Conservation (phyloP, 2,888 invertebrate genomes). For the Cheilosia scutellata region DNA sequence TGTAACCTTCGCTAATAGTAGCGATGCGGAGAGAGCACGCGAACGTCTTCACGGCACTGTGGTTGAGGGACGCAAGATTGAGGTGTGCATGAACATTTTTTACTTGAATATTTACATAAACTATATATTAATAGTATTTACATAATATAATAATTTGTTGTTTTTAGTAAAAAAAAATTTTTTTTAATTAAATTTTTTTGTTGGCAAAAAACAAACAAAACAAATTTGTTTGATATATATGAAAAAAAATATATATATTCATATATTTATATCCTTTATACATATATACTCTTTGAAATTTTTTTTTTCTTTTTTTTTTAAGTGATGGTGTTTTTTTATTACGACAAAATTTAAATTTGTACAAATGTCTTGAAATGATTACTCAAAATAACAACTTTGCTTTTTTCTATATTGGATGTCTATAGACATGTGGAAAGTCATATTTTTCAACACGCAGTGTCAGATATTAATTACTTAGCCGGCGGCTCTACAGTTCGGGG, state of each 20-base stretch:
- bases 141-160: constrained; percentile 33
- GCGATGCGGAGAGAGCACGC: constrained; percentile 99
- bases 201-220: constrained; percentile 67
- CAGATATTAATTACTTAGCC: too few species aligned
- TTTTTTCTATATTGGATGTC: too few species aligned
- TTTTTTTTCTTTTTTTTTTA: constrained; percentile 4
- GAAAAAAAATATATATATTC: constrained; percentile 6
- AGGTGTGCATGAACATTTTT: constrained; percentile 97
- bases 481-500: too few species aligned
- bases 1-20: constrained; percentile 99
- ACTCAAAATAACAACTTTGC: too few species aligned
- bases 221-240: constrained; percentile 68
- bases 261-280: constrained; percentile 15
- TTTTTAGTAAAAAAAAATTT: constrained; percentile 21
- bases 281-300: constrained; percentile 48
- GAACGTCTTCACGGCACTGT: constrained; percentile 99
- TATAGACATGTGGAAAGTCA: too few species aligned
- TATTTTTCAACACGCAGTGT: too few species aligned
- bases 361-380: too few species aligned
- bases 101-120: constrained; percentile 78
- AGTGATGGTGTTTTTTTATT: background rate
- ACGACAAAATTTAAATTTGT: background rate
- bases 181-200: constrained; percentile 36
- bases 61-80: constrained; percentile 99
- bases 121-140: constrained; percentile 47